Base-by-base conservation (phyloP, 2,113 vertebrate species). In the Myocastor coypus region DNA sequence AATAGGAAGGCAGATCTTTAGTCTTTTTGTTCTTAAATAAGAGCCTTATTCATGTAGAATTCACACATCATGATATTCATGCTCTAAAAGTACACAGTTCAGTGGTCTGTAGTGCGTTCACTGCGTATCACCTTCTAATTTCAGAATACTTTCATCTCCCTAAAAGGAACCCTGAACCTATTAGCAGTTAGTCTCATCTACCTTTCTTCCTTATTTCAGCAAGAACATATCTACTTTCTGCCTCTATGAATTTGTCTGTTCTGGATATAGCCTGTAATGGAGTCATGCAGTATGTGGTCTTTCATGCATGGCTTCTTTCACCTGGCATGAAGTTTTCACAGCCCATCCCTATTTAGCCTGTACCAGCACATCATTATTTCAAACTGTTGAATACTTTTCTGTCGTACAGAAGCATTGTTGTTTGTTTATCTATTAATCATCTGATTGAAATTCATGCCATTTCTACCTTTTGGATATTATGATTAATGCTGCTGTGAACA, bases 251-350 rank as follows among this genome's bases (percentile, higher is more conserved):
- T 80, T 73, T 87, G 28, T 7, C 28, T 83, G 0, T 83, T 88
- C 11, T 89, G 14, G n/a, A n/a, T 4, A 7, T 30, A 52, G 24
- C 50, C n/a, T 52, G 6, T 64, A 37, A 71, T 89, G 61, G 28
- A 85, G 24, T 84, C 32, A 59, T 37, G 46, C 0, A 71, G 19
- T 9, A 12, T 42, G 4, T 52, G 17, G 1, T 82, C 13, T 14
- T 85, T 20, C 42, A 22, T 40, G 66, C 32, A 37, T 87, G 42
- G 19, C 46, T 88, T 84, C 46, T 84, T 87, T 96, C 37, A 94
- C 42, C 86, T 69, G 80, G 22, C 7, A 3, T 28, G 42, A 78
- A 28, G 14, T 42, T 69, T 90, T 52, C 59, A 95, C 55, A 32
- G 32, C 37, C 78, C 40, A 37, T 26, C 1, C 12, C 13, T 24